A percentile compares a stretch with the other conserved stretches of the same genome.
These are phyloP conservation scores for Petrocephalus schoutedeni DNA, from an alignment of 2,797 vertebrate species.

Conservation along the genomic window DNA sequence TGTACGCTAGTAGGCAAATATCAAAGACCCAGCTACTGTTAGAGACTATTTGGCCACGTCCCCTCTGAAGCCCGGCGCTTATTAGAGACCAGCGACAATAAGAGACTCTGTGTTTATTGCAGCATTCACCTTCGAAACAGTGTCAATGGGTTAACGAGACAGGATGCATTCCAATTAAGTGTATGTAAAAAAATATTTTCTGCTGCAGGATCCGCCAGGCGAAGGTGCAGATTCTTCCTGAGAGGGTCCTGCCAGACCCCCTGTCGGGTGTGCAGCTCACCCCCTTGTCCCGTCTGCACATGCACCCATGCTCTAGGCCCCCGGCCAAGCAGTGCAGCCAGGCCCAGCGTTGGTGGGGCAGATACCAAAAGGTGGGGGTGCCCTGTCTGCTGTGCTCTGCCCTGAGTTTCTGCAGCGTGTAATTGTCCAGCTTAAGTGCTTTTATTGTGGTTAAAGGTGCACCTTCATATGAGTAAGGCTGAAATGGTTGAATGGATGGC, in stretches of 20 bases:
- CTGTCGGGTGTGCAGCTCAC: constrained; percentile 80
- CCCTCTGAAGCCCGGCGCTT: no score
- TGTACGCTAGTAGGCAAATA: no score
- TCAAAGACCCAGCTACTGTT: no score
- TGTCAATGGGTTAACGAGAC: no score
- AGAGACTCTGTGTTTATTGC: no score
- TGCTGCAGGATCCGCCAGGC: constrained; percentile 83
- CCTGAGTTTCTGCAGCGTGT: not conserved
- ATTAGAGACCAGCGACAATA: no score
- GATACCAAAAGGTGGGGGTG: constrained; percentile 76
- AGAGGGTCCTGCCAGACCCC: constrained; percentile 82
- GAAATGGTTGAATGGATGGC: not conserved
- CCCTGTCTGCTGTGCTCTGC: not conserved
- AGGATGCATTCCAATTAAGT: no score
- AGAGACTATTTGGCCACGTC: no score
- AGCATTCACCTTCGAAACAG: no score
- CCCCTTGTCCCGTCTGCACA: constrained; percentile 67
- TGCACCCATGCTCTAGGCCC: constrained; percentile 62
- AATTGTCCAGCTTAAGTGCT: not conserved
- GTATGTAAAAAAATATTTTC: no score
- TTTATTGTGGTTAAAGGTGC: not conserved
- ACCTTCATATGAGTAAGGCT: not conserved
- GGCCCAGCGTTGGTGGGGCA: constrained; percentile 72
- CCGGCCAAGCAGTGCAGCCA: constrained; percentile 61
- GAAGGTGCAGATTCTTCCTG: constrained; percentile 93